Percentiles rank a stretch among this genome's conserved stretches.
Conservation (phyloP, 2,113 vertebrate species). For the Aplodontia rufa region DNA sequence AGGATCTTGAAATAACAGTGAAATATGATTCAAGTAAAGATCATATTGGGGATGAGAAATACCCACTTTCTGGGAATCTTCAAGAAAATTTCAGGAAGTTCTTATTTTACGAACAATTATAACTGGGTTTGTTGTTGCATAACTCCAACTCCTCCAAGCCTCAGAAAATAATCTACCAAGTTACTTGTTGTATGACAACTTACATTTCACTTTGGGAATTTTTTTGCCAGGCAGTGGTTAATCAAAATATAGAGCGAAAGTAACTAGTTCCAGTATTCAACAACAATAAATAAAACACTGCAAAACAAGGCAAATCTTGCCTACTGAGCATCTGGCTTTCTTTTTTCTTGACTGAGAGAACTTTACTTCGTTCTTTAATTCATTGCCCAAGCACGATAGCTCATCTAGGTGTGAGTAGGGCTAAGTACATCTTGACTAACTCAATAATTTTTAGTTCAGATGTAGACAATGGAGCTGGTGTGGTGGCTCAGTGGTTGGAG, state of each 20-base stretch:
- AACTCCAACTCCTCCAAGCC: too few species aligned
- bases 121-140: background rate
- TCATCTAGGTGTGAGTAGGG: background rate
- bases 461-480: too few species aligned
- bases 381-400: too few species aligned
- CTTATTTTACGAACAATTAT: rapidly evolving
- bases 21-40: too few species aligned
- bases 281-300: background rate
- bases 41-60: background rate
- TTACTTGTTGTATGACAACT: background rate
- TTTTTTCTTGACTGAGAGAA: background rate
- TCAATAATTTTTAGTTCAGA: background rate
- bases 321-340: background rate
- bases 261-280: too few species aligned
- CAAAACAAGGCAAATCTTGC: background rate
- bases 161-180: background rate
- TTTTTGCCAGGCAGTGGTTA: background rate
- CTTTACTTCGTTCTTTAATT: background rate
- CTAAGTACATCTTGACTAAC: background rate
- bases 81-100: background rate
- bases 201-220: background rate
- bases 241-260: background rate
- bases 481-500: too few species aligned
- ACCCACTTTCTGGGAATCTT: background rate
- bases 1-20: background rate